Conservation (phyloP, 2,797 vertebrate genomes). For the Erpetoichthys calabaricus region DNA sequence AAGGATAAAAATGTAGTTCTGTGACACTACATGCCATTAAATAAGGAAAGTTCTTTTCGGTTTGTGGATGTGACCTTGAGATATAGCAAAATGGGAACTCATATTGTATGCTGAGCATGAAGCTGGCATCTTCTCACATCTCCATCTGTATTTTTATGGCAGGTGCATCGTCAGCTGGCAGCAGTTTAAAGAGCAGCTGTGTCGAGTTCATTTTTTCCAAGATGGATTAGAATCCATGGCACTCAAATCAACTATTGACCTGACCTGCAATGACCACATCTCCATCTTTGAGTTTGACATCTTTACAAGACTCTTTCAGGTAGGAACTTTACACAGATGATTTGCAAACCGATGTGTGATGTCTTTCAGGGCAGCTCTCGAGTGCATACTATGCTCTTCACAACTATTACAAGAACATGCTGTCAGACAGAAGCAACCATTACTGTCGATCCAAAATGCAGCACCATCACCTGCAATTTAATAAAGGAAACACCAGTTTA, state of each 20-base stretch:
- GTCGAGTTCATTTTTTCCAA: slow-evolving; percentile 46
- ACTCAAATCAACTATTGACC: slow-evolving; percentile 67
- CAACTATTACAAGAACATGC: neutral
- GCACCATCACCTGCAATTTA: no score
- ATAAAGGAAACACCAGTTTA: no score
- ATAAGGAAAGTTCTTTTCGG: no score
- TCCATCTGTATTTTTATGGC: slow-evolving; percentile 3
- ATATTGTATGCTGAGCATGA: no score
- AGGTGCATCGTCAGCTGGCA: slow-evolving; percentile 69
- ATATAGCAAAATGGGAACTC: no score
- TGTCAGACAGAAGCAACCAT: neutral
- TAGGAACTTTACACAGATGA: slow-evolving; percentile 19
- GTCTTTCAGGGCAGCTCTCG: neutral
- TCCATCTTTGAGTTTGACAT: slow-evolving; percentile 81
- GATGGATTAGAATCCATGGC: slow-evolving; percentile 61
- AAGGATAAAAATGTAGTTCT: no score
- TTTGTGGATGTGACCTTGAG: no score
- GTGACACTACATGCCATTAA: no score
- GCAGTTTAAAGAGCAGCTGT: slow-evolving; percentile 49
- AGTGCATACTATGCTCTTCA: neutral
- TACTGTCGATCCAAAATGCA: no score
- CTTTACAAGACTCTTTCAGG: slow-evolving; percentile 80
- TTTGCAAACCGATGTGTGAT: neutral
- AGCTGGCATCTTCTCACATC: neutral
- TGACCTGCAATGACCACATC: slow-evolving; percentile 68